Conservation (phyloP, 1,140 invertebrate species). For the Bombus turneri region DNA sequence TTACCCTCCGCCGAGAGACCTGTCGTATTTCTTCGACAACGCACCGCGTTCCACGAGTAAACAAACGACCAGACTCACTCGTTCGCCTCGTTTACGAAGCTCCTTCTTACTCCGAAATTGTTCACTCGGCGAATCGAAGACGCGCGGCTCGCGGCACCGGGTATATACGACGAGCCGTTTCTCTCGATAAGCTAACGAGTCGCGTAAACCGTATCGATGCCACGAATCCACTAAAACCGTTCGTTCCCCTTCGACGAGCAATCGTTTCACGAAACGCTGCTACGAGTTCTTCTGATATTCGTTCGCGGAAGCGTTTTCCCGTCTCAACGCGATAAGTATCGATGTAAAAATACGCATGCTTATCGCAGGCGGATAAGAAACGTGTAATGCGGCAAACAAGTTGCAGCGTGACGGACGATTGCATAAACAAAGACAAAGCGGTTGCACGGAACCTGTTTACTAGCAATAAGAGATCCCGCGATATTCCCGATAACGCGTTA, state of each 20-base stretch:
- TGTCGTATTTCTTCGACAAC: slow-evolving; percentile 22
- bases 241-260: background rate
- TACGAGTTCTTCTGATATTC: background rate
- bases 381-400: background rate
- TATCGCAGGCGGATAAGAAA: slow-evolving; percentile 9
- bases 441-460: slow-evolving; percentile 16
- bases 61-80: slow-evolving; percentile 16
- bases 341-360: background rate
- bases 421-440: slow-evolving; percentile 23
- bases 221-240: background rate
- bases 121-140: background rate
- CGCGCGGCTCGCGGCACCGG: background rate
- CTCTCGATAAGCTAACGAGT: slow-evolving; percentile 20
- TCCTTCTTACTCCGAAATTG: background rate
- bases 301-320: background rate
- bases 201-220: background rate
- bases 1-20: background rate
- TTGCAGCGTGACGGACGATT: background rate
- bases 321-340: background rate
- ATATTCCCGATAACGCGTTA: slow-evolving; percentile 28
- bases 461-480: background rate
- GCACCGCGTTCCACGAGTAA: slow-evolving; percentile 5
- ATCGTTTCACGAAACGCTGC: background rate
- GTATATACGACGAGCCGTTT: background rate
- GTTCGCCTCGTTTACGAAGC: background rate